phyloP scores from a whole-genome alignment of 2,888 invertebrate species.

The Julus scanicus region DNA sequence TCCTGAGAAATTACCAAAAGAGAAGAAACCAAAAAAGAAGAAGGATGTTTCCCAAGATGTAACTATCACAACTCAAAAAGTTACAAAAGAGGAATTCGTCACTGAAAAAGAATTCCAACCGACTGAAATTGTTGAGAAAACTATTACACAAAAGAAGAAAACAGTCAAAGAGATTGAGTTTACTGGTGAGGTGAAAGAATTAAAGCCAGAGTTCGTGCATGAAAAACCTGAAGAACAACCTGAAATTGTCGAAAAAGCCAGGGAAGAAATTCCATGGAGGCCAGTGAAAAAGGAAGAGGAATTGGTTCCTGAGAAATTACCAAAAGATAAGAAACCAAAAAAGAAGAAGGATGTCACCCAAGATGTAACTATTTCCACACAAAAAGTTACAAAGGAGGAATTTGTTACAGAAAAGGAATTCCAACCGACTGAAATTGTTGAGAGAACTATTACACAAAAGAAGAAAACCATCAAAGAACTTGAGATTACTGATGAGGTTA shows the following conservation, averaged over 20 bases:
- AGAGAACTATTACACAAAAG: conserved; percentile 37
- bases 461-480: background rate
- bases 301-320: no score
- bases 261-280: background rate
- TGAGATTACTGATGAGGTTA: conserved; percentile 53
- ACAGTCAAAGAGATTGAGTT: background rate
- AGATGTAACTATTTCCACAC: conserved; percentile 23
- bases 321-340: no score
- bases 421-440: background rate
- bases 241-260: background rate
- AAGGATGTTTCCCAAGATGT: background rate
- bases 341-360: conserved; percentile 32
- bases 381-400: conserved; percentile 11
- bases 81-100: conserved; percentile 31
- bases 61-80: background rate
- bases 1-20: conserved; percentile 40
- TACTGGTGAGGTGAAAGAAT: conserved; percentile 5
- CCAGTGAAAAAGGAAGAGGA: background rate
- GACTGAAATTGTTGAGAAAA: conserved; percentile 7
- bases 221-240: background rate
- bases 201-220: background rate
- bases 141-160: background rate
- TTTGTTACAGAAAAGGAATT: conserved; percentile 46
- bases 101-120: conserved; percentile 34
- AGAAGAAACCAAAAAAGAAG: conserved; percentile 48